phyloP scores from a whole-genome alignment of 2,888 invertebrate genomes.

The Spilosoma lubricipeda region DNA sequence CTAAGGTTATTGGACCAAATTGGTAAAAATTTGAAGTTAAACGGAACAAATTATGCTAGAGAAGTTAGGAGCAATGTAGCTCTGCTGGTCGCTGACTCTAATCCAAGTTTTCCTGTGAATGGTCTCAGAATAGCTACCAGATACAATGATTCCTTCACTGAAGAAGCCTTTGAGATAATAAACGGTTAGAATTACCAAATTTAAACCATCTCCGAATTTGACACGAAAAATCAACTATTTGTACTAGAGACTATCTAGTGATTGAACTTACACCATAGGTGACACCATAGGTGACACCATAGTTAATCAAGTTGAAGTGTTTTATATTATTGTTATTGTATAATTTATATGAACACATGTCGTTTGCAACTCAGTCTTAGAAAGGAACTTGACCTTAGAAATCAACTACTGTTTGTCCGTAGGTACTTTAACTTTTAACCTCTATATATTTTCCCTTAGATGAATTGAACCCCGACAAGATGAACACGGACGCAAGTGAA shows the following conservation, averaged over 20 bases:
- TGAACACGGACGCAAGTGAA: conserved; percentile 65
- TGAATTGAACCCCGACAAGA: conserved; percentile 57
- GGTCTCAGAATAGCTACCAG: conserved; percentile 71
- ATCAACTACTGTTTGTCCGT: background rate
- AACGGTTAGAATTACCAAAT: conserved; percentile 55
- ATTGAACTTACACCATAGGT: too few relatives aligned
- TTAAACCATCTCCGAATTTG: background rate
- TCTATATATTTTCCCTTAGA: conserved; percentile 52
- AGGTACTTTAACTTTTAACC: background rate
- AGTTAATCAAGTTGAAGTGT: too few relatives aligned
- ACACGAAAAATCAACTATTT: too few relatives aligned
- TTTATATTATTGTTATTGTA: too few relatives aligned
- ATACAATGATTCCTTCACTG: conserved; percentile 60
- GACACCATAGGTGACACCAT: too few relatives aligned
- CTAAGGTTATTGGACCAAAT: conserved; percentile 73
- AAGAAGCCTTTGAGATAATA: conserved; percentile 69
- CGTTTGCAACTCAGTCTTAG: too few relatives aligned
- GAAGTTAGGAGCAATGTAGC: conserved; percentile 72
- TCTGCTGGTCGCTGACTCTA: conserved; percentile 70
- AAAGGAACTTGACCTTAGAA: background rate
- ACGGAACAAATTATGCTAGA: conserved; percentile 56
- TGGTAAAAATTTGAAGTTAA: conserved; percentile 66
- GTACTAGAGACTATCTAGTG: too few relatives aligned
- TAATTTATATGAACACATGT: too few relatives aligned
- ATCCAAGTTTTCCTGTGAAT: conserved; percentile 62